Conservation (phyloP, 2,113 vertebrate genomes). For the Eulemur rufifrons region DNA sequence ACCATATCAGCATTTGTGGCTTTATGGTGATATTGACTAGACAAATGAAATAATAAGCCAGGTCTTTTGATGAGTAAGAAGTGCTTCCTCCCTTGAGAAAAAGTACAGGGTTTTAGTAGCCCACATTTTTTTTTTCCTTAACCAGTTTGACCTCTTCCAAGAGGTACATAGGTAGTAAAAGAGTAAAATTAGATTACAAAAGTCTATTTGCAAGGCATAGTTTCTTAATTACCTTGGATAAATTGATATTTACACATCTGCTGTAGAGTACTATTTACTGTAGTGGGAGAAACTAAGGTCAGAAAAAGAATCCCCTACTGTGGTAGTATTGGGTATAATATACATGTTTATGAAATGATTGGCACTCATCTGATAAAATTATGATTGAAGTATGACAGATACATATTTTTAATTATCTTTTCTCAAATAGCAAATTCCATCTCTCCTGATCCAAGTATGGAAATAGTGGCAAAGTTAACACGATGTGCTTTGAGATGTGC, state of each 20-base stretch:
- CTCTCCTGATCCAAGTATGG: slow-evolving; percentile 32
- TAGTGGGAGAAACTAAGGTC: not conserved
- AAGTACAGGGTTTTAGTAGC: not conserved
- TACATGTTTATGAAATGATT: slow-evolving; percentile 32
- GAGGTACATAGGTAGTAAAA: not conserved
- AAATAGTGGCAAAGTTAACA: slow-evolving; percentile 51
- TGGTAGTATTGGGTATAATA: not conserved
- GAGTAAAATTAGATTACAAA: not conserved
- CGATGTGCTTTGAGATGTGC: slow-evolving; percentile 39
- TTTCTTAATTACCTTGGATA: not conserved
- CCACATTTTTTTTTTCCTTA: not conserved
- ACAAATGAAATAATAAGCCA: not conserved
- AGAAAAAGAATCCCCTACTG: not conserved
- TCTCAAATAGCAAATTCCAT: not conserved
- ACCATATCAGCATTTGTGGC: not conserved
- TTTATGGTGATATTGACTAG: not conserved
- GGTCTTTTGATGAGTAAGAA: not conserved
- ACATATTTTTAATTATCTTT: slow-evolving; percentile 21
- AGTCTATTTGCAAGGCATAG: not conserved
- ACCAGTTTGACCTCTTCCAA: not conserved
- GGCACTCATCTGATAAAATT: not conserved
- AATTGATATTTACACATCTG: not conserved
- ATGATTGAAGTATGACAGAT: not conserved
- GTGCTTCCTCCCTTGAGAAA: not conserved
- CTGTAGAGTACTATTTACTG: not conserved